Percentiles rank a stretch among this genome's conserved stretches.
phyloP scores from a whole-genome alignment of 2,797 vertebrate species.

The Euphonia xanthogaster region DNA sequence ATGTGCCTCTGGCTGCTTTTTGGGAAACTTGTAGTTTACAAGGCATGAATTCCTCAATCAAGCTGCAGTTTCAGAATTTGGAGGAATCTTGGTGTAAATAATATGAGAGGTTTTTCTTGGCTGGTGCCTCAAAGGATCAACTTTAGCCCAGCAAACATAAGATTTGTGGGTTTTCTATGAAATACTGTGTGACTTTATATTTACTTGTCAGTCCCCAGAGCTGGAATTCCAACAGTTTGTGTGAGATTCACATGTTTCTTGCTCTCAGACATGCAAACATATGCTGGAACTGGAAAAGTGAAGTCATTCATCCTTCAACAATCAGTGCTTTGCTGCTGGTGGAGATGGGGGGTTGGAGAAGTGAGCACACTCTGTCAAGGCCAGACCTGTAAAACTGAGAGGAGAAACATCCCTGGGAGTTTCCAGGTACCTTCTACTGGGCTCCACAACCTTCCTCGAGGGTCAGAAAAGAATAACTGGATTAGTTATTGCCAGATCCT shows the following conservation, averaged over 20 bases:
- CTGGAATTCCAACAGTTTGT: conserved; percentile 44
- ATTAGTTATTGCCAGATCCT: neutral
- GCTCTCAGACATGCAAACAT: conserved; percentile 42
- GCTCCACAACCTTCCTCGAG: neutral
- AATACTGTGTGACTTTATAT: neutral
- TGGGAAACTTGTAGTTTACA: neutral
- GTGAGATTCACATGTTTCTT: conserved; percentile 50
- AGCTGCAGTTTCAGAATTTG: neutral
- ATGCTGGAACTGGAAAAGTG: conserved; percentile 21
- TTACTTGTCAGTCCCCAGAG: conserved; percentile 30
- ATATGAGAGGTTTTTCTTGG: neutral
- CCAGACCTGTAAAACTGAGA: neutral
- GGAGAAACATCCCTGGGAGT: neutral
- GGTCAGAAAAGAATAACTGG: neutral
- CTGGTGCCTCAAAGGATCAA: neutral
- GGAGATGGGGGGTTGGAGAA: neutral
- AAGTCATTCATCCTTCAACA: conserved; percentile 33
- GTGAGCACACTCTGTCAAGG: neutral
- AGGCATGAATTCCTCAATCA: neutral
- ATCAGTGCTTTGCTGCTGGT: neutral
- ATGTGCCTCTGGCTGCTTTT: neutral
- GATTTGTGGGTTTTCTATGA: conserved; percentile 25
- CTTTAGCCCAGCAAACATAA: neutral
- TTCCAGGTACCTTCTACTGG: neutral
- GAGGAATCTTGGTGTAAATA: neutral